Base-by-base conservation (phyloP, 2,797 vertebrate genomes). In the Taenioides sp. region DNA sequence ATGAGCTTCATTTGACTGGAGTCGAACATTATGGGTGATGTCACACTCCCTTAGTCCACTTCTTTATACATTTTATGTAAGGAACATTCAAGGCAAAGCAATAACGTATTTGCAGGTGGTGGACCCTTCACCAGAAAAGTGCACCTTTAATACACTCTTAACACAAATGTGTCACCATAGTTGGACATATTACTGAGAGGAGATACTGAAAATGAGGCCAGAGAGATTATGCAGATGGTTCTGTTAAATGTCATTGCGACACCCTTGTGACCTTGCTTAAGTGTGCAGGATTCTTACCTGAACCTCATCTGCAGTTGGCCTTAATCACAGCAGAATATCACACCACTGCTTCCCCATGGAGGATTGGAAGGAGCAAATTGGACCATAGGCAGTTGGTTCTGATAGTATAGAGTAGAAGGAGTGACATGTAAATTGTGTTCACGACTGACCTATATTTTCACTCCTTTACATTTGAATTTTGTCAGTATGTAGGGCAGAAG, bases 191-290 rank as follows among this genome's bases (percentile, higher is more conserved):
- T 47, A 17, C 16, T 47, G 40, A 71, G 65, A 65, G 65, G 52
- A 50, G 66, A 55, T 75, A 57, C 70, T 55, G 57, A 64, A 64
- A 77, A 84, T 31, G 2, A 65, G 59, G 65, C 25, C 28, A 23
- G 7, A 58, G 17, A 57, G 49, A 55, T 75, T 77, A 65, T 65
- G 63, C 43, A 65, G 63, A 43, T 27, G 17, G 7, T 49, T 16
- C 28, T 68, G 65, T 71, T 54, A 70, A 77, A 77, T 72, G 67
- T 62, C 64, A 59, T 64, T 4, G 18, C 49, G 31, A 28, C 34
- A 59, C 28, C 71, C 57, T 0, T n/a, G 16, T 77, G 66, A 54
- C 1, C 50, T 73, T n/a, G 57, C 50, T 74, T 71, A 50, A 55
- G 59, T 68, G 34, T 25, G 65, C 60, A 20, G 28, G 0, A n/a